A percentile compares a stretch with the other conserved stretches of the same genome.
These are phyloP conservation scores for Cichladusa arquata DNA, from an alignment of 2,113 vertebrate genomes.

Conservation along the genomic window DNA sequence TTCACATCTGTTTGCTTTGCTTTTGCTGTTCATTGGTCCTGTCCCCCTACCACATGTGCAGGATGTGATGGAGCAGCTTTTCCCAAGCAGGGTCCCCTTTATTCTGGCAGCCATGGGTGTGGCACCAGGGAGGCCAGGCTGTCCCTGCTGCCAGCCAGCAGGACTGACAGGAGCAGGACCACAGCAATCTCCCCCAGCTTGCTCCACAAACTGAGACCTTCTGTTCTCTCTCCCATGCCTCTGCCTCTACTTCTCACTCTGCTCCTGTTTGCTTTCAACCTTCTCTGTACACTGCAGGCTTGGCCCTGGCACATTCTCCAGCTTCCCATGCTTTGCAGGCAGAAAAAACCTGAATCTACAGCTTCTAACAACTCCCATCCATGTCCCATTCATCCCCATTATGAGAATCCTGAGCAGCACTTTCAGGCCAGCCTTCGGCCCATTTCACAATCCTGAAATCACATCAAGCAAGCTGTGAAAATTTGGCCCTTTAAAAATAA, in stretches of 20 bases:
- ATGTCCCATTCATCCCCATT: neutral
- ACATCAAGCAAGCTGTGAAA: neutral
- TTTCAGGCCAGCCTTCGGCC: neutral
- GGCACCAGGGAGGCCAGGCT: neutral
- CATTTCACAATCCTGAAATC: neutral
- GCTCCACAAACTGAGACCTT: neutral
- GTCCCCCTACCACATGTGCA: rapidly evolving
- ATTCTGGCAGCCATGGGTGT: rapidly evolving
- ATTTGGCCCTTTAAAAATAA: neutral
- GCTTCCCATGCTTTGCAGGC: neutral
- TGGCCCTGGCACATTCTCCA: neutral
- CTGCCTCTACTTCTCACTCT: neutral
- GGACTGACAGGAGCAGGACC: neutral
- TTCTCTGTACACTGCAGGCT: neutral
- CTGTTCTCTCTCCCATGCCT: rapidly evolving
- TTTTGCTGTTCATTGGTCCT: neutral
- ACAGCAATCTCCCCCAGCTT: neutral
- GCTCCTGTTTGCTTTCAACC: neutral
- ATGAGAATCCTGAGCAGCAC: neutral
- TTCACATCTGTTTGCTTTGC: neutral
- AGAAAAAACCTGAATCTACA: neutral
- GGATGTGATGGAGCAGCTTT: neutral
- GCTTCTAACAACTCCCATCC: neutral
- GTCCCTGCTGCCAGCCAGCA: rapidly evolving
- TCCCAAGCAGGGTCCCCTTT: neutral